Evolutionary conservation across 2,888 invertebrate species (phyloP), one percentile per base, ranked within the genome.

Genomic region (Heliothis peltigera): DNA sequence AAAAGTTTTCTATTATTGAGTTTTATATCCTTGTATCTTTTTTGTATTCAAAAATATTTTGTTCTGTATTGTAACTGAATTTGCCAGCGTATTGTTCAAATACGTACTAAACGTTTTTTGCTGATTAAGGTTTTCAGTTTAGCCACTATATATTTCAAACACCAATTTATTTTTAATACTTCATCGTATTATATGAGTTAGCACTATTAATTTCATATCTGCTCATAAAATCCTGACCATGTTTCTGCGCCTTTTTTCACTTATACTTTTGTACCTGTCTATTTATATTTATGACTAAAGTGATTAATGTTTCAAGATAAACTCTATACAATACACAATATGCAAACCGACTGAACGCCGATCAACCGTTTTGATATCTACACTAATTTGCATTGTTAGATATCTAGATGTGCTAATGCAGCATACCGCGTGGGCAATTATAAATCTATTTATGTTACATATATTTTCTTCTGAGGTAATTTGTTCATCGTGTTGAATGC

Each of bases 251-350:
- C 5, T 47, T 49, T 64, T 70, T 79, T 78, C 71, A 48, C 22
- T 43, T 39, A 35, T 54, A 15, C n/a, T n/a, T n/a, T n/a, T 32
- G 42, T 58, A 49, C 28, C 15, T 55, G 63, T 61, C 59, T 77
- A 71, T 80, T 78, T 64, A 78, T 67, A 74, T 61, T 65, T 73
- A 80, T 69, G 70, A 73, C 61, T 80, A 73, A 75, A 70, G 73
- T 80, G 81, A 75, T 80, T 80, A 80, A 80, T 80, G 81, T 78
- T 70, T 64, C 60, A 60, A 80, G 79, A 80, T 80, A 80, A 80
- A 80, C 59, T 60, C 54, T 22, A 74, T 71, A 78, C 79, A 80
- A 78, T 71, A 78, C 64, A 75, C 69, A 73, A 73, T 76, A 78
- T 76, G 75, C 75, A 75, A 75, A 78, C 75, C 58, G 62, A 69